These are phyloP conservation scores for Phalera bucephala DNA, from an alignment of 2,888 invertebrate species.

Conservation along the genomic window DNA sequence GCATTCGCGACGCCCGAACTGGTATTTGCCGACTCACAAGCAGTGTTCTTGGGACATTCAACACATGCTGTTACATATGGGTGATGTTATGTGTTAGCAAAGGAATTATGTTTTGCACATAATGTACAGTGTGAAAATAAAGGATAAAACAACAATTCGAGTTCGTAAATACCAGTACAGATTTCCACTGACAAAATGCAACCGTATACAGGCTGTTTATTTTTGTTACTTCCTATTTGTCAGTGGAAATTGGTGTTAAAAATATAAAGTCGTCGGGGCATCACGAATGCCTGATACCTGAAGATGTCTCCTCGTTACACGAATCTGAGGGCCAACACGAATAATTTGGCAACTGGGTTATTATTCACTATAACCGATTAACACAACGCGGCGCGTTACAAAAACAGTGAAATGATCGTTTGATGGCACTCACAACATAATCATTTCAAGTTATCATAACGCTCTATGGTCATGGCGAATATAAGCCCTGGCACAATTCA, in stretches of 20 bases:
- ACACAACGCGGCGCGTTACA: too few relatives aligned
- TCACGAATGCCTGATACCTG: conserved; percentile 32
- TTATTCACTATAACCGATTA: too few relatives aligned
- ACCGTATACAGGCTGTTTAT: not conserved
- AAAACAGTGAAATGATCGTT: too few relatives aligned
- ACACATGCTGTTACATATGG: not conserved
- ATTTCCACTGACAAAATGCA: conserved; percentile 12
- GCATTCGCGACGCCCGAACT: conserved; percentile 23
- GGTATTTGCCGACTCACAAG: conserved; percentile 10
- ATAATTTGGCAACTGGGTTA: too few relatives aligned
- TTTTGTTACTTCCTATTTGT: conserved; percentile 1
- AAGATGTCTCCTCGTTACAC: conserved; percentile 8
- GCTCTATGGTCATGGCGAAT: too few relatives aligned
- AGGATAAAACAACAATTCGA: conserved; percentile 6
- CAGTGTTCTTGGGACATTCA: not conserved
- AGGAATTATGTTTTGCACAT: not conserved
- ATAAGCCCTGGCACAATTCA: too few relatives aligned
- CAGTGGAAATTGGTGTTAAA: conserved; percentile 12
- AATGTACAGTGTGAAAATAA: conserved; percentile 3
- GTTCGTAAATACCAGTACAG: conserved; percentile 13
- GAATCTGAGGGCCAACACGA: too few relatives aligned
- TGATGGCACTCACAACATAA: too few relatives aligned
- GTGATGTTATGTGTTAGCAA: not conserved
- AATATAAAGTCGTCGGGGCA: conserved; percentile 35
- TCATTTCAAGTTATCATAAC: too few relatives aligned